Conservation (phyloP, 2,113 vertebrate genomes). For the Pangasianodon hypophthalmus region DNA sequence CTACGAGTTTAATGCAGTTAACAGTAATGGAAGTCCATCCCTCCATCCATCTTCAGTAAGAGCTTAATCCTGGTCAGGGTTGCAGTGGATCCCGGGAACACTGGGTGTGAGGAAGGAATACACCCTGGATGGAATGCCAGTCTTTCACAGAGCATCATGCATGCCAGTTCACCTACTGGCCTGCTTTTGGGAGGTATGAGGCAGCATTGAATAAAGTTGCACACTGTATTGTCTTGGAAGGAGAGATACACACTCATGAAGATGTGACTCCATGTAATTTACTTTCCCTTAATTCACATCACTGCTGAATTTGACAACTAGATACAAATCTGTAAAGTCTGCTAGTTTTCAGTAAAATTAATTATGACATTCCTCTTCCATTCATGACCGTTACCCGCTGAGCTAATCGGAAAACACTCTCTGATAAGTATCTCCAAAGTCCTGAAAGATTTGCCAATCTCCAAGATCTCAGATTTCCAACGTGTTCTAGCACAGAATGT, state of each 20-base stretch:
- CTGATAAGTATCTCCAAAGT: constrained; percentile 33
- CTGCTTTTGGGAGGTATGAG: neutral
- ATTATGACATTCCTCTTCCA: constrained; percentile 14
- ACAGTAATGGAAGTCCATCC: neutral
- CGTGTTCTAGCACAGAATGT: constrained; percentile 43
- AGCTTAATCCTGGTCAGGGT: neutral
- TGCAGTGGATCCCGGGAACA: neutral
- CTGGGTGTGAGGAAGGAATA: neutral
- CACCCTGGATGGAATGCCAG: neutral
- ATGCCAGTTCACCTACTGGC: neutral
- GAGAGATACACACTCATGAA: neutral
- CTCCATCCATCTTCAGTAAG: neutral
- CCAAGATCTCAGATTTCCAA: constrained; percentile 61
- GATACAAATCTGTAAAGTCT: constrained; percentile 1
- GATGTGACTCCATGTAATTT: neutral
- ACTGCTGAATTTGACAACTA: neutral
- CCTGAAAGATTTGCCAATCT: constrained; percentile 51
- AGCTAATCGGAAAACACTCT: constrained; percentile 24
- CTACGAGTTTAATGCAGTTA: neutral
- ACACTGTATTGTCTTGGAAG: neutral
- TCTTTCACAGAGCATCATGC: neutral
- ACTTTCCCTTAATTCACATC: neutral
- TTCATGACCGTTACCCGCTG: constrained; percentile 26
- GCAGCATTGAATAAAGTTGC: neutral
- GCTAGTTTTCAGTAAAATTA: constrained; percentile 1